Base-by-base conservation (phyloP, 2,113 vertebrate genomes). In the Ophthalmolycus amberensis region DNA sequence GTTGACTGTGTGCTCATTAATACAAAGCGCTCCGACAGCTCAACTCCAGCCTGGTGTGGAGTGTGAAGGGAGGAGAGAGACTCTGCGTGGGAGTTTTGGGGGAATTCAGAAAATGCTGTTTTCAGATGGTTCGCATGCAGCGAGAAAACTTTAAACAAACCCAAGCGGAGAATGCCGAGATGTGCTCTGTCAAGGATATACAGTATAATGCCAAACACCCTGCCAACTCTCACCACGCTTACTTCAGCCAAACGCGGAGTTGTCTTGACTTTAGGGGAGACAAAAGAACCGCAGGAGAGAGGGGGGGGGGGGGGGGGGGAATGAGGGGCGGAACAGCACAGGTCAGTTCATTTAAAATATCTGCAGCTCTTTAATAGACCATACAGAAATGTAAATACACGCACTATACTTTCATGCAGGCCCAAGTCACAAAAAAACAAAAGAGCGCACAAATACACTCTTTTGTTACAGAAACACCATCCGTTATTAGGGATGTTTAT, bases 61-160 rank as follows among this genome's bases (percentile, higher is more conserved):
- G 79, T 0, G 77, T 6, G 65, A 9, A 40, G 38, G 25, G 44
- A 46, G 38, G 88, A 71, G 88, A 74, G 88, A 50, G 79, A 37
- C 18, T 90, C 44, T 46, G 82, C 87, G 94, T 94, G 92, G 95
- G 94, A 94, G 93, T 95, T 94, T 93, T 90, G 89, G 93, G 94
- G 94, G 93, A 95, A 95, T 95, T 95, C 94, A 94, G 94, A 94
- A 93, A 95, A 94, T 95, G 93, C 81, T 91, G 88, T 78, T 83
- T 88, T 92, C 85, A 73, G 83, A 86, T 69, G 73, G 34, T 88
- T 72, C 34, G 65, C 67, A 37, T 52, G 67, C 77, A 74, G 77
- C 72, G 42, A 85, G 77, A 77, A 63, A 38, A 71, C 32, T 77
- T 16, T 22, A 62, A 60, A 68, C 58, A 22, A 52, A 22, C 71